A percentile compares a stretch with the other conserved stretches of the same genome.
Conservation (phyloP, 2,113 vertebrate species). For the Phrynosoma platyrhinos region DNA sequence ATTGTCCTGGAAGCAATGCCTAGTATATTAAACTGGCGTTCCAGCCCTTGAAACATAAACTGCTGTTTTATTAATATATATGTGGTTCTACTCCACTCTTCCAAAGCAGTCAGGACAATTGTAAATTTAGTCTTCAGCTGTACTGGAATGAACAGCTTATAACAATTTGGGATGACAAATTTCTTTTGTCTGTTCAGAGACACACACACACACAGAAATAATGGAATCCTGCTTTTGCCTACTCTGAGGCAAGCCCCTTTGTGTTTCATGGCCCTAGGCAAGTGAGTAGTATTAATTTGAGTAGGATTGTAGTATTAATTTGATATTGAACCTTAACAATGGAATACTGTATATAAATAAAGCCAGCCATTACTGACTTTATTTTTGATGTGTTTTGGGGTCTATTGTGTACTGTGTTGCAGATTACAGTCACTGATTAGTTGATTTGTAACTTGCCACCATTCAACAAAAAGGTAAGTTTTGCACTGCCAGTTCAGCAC, state of each 20-base stretch:
- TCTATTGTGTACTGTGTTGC: not conserved
- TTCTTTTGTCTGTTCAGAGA: not conserved
- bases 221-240: not conserved
- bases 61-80: not conserved
- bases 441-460: not conserved
- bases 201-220: not conserved
- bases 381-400: not conserved
- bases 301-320: not conserved
- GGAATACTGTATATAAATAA: not conserved
- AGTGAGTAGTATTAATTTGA: not conserved
- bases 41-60: not conserved
- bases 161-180: not conserved
- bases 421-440: not conserved
- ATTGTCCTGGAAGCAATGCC: not conserved
- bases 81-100: not conserved
- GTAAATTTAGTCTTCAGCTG: not conserved
- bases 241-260: not conserved
- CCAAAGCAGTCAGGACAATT: not conserved
- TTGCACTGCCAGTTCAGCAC: not conserved
- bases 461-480: not conserved
- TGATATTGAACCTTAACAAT: not conserved
- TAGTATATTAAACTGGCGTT: not conserved
- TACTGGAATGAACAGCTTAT: not conserved
- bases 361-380: constrained; percentile 7
- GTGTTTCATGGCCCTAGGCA: not conserved